A percentile compares a stretch with the other conserved stretches of the same genome.
Evolutionary conservation across 1,140 invertebrate species (phyloP).

Genomic region (Brachionus asplanchnoidis): DNA sequence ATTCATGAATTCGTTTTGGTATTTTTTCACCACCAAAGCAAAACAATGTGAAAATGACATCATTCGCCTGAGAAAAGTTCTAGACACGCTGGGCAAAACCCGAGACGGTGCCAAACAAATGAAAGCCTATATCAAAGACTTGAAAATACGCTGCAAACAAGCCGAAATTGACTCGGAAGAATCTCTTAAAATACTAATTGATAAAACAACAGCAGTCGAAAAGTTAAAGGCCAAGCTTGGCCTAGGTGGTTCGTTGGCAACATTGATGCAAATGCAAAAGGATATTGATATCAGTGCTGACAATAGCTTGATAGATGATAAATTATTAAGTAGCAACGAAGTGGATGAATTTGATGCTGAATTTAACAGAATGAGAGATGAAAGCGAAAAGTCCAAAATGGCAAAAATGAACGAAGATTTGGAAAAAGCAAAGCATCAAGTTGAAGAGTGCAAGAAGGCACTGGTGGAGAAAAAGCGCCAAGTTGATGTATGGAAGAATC

Average conservation of each 20-base stretch:
- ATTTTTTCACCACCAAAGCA: constrained; percentile 51
- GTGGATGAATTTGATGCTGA: constrained; percentile 56
- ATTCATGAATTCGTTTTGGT: constrained; percentile 53
- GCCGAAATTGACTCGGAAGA: constrained; percentile 50
- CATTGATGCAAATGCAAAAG: constrained; percentile 54
- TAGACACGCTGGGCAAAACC: constrained; percentile 53
- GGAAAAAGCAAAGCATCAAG: constrained; percentile 46
- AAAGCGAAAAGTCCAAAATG: constrained; percentile 51
- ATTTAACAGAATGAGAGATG: constrained; percentile 56
- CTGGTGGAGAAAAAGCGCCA: constrained; percentile 49
- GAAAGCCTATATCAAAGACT: constrained; percentile 53
- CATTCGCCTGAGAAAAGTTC: constrained; percentile 52
- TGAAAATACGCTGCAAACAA: constrained; percentile 50
- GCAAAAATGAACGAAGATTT: constrained; percentile 52
- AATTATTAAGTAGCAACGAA: constrained; percentile 52
- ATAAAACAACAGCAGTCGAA: constrained; percentile 52
- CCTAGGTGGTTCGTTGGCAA: constrained; percentile 51
- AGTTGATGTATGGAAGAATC: constrained; percentile 53
- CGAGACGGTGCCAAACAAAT: constrained; percentile 52
- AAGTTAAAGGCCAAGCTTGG: constrained; percentile 55
- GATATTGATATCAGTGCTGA: constrained; percentile 50
- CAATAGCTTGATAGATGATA: constrained; percentile 46
- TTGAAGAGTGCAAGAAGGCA: constrained; percentile 50
- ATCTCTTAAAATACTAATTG: constrained; percentile 50
- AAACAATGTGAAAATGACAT: constrained; percentile 51